Evolutionary conservation across 2,888 invertebrate species (phyloP), one percentile per base, ranked within the genome.

Genomic region (Caenorhabditis parvicauda): DNA sequence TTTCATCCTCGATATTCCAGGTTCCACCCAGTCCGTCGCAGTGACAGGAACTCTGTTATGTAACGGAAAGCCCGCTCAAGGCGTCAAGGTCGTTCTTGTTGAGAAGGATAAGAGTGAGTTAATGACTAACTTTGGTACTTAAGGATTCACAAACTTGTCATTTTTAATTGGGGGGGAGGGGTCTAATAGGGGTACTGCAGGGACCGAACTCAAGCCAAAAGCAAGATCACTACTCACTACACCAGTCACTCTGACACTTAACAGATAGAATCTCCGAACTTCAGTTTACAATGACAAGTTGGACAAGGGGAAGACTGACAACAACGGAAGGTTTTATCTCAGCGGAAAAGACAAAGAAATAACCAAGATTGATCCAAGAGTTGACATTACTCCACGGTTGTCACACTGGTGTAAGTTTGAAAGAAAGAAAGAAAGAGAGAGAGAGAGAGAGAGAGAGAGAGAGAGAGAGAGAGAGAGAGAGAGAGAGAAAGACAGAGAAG

Each of bases 31-130:
- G 38, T 66, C 66, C 2, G 60, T 63, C 12, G 57, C 54, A 14
- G 66, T 63, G 5, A 55, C 54, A 25, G 66, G 63, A 27, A 28
- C 53, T 12, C 52, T 66, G 1, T 57, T 56, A n/a, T 66, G 67
- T 38, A 63, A 63, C 44, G 67, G 67, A 39, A 12, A 27, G 14
- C 60, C 59, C 7, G 67, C 67, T 19, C 35, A 50, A n/a, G 46
- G 53, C 43, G 51, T 63, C 17, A 66, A 66, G 50, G 45, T 66
- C 32, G 64, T 60, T 41, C 42, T 63, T 35, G 63, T 63, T 25
- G 67, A 64, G 43, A 64, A 60, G 46, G 63, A 67, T 42, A 56
- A 49, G 17, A 58, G 63, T 67, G 32, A 60, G 67, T 53, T 38
- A 22, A 6, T 24, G 9, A 37, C 14, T 38, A 5, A 14, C 21